Evolutionary conservation across 2,113 vertebrate genomes (phyloP), one percentile per base, ranked within the genome.

Genomic region (Perca fluviatilis): DNA sequence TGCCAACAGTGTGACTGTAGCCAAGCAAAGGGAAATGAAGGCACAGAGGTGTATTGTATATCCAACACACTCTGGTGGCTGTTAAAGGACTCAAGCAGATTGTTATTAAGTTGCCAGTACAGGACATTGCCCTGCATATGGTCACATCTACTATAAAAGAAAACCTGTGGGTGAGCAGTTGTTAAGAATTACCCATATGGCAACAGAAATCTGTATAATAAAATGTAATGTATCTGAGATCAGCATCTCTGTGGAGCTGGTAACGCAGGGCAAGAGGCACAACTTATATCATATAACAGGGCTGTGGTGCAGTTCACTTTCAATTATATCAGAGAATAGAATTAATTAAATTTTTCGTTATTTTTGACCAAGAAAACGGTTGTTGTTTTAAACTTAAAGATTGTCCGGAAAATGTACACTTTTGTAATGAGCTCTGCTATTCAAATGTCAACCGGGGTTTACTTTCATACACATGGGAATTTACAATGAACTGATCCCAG

Each of bases 31-130:
- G 72, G 77, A 67, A 47, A 83, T 90, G 89, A 94, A 94, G 92
- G 92, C 93, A 93, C 90, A 93, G 91, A 93, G 69, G 87, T 83
- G 88, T 66, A 47, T 66, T 87, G 67, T 76, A 33, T 58, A 58
- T 75, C 69, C 71, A 86, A 91, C 90, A 88, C 89, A 84, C 86
- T 88, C 86, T 86, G 83, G 75, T 88, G 76, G 76, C 71, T 72
- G 72, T 80, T 83, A 80, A 90, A 86, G 77, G 86, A 89, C 64
- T 80, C 36, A 1, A 87, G 79, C 77, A 49, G 69, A 60, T 71
- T 75, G 19, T 27, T 53, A 57, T 49, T 81, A 19, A 65, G 53
- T 70, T 57, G 16, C 60, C 18, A 79, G 51, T 74, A 30, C 54
- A 76, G 63, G 61, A 46, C 23, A 6, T 10, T 16, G 23, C 46